Evolutionary conservation across 1,140 invertebrate genomes (phyloP).

Genomic region (silkworm (Bombyx mori)): DNA sequence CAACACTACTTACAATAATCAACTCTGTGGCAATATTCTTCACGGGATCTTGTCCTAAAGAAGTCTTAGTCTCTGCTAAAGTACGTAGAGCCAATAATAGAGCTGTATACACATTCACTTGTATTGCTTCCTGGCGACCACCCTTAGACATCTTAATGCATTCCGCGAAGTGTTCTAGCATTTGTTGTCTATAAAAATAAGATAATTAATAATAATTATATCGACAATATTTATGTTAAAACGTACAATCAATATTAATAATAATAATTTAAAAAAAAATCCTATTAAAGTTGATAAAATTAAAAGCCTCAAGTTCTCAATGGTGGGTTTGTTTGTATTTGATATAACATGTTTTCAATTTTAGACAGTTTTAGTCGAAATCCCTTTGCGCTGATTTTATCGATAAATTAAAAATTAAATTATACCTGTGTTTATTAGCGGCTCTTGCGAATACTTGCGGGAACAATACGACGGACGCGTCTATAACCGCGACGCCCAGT

Average conservation of each 20-base stretch:
- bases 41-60: constrained; percentile 91
- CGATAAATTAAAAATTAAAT: background rate
- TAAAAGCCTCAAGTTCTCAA: too few species aligned
- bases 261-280: too few species aligned
- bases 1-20: constrained; percentile 76
- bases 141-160: constrained; percentile 95
- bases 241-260: too few species aligned
- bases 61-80: constrained; percentile 88
- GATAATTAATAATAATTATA: constrained; percentile 1
- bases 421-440: constrained; percentile 88
- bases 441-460: constrained; percentile 95
- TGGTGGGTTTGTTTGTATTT: too few species aligned
- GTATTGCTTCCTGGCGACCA: constrained; percentile 92
- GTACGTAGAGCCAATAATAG: constrained; percentile 91
- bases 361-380: background rate
- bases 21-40: constrained; percentile 87
- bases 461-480: constrained; percentile 93
- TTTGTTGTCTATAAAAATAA: constrained; percentile 80
- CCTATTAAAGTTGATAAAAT: too few species aligned
- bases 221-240: background rate
- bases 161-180: constrained; percentile 96
- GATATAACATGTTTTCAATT: background rate
- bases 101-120: constrained; percentile 97
- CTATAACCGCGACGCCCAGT: constrained; percentile 96
- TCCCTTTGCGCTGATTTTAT: background rate